Percentiles rank a stretch among this genome's conserved stretches.
phyloP scores from a whole-genome alignment of 2,797 vertebrate species.

The Zenarchopterus dispar region DNA sequence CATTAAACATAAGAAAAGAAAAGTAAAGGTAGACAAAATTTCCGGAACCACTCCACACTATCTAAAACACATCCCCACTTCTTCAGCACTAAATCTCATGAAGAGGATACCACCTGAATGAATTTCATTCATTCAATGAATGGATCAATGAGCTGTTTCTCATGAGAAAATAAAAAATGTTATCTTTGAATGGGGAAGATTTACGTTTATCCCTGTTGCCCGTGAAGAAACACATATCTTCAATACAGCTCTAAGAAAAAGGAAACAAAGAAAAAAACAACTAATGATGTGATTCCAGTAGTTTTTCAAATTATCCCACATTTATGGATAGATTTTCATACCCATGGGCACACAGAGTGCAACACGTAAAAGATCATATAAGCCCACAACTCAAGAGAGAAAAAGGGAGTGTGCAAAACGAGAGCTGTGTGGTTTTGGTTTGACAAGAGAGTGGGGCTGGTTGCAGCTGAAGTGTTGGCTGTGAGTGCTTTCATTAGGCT shows the following conservation, averaged over 20 bases:
- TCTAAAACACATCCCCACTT: neutral
- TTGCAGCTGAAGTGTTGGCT: constrained; percentile 62
- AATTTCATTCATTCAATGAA: neutral
- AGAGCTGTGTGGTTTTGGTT: constrained; percentile 37
- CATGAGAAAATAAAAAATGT: constrained; percentile 6
- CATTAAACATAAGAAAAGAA: too few relatives aligned
- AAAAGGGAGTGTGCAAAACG: constrained; percentile 19
- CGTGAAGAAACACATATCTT: constrained; percentile 15
- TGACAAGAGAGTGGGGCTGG: constrained; percentile 37
- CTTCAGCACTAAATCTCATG: neutral
- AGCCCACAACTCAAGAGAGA: constrained; percentile 35
- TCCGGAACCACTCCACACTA: too few relatives aligned
- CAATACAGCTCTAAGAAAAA: constrained; percentile 23
- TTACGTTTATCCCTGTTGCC: constrained; percentile 16
- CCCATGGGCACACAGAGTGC: constrained; percentile 9
- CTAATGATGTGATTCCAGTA: constrained; percentile 16
- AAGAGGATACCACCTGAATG: constrained; percentile 13
- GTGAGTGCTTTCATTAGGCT: constrained; percentile 73
- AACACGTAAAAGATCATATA: constrained; percentile 39
- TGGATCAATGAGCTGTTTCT: constrained; percentile 12
- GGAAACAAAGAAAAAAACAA: constrained; percentile 3
- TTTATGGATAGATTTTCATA: constrained; percentile 38
- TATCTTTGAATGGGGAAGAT: constrained; percentile 1
- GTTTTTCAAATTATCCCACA: constrained; percentile 36
- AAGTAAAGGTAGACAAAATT: too few relatives aligned